Evolutionary conservation across 2,797 vertebrate species (phyloP), one percentile per base, ranked within the genome.

Genomic region (Ciconia nigra): DNA sequence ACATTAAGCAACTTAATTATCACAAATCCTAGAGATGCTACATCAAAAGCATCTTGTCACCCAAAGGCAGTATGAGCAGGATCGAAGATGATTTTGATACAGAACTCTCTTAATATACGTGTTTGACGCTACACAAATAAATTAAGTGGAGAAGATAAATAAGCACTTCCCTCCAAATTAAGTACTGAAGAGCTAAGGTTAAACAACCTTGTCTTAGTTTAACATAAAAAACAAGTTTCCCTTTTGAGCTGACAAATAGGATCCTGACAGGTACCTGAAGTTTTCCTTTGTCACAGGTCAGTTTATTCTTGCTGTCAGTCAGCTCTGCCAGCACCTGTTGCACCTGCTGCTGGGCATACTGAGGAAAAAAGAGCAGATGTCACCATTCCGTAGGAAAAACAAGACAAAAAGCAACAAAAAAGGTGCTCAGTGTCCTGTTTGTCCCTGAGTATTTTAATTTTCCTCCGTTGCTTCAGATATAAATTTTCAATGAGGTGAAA

Each of bases 281-380:
- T 65, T 97, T 98, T 84, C 97, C 96, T 89, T 98, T 98, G 80
- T 98, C 94, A 88, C 96, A 97, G 28, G 97, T 96, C 69, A 98
- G 92, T 87, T 98, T 98, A 95, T 97, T 98, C 91, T 98, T 98
- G 86, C 97, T 97, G 28, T 98, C 93, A 29, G 93, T 97, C 91
- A 98, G 87, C 78, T 98, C 97, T 90, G 83, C 97, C 55, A 98
- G 89, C 29, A 95, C 78, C 26, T 96, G 94, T 26, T 98, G 97
- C 35, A 98, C 72, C 52, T 98, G 96, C 85, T 97, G 96, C n/a
- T 94, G 96, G 74, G 89, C 92, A 86, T 96, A 37, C 97, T 98
- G 90, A 44, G 62, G 87, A 81, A 67, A 73, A 29, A 95, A 82
- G 46, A 89, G 69, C 41, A 94, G 29, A 79, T 3, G 14, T 89